Evolutionary conservation across 2,113 vertebrate species (phyloP), one percentile per base, ranked within the genome.

Genomic region (Tyto alba): DNA sequence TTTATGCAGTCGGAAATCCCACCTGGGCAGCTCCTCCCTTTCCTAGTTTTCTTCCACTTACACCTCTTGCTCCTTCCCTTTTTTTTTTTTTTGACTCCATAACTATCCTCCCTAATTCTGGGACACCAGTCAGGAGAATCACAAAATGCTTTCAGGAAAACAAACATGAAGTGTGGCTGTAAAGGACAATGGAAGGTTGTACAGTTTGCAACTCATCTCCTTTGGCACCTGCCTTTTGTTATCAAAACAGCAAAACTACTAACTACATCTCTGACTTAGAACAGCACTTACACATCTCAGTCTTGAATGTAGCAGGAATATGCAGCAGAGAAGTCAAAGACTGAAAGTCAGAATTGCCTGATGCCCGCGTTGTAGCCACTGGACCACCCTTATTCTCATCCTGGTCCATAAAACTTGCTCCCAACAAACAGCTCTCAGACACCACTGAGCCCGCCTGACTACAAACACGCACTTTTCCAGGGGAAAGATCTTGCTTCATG

Each of bases 321-420:
- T 2, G 0, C 2, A 1, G 45, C 30, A 92, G 11, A 77, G 40
- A 83, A 77, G 64, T 9, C n/a, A 62, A 82, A 79, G 21, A 34
- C 36, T 50, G 29, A 60, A 38, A 88, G n/a, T 16, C 30, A 25
- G 77, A 64, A 22, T 3, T 40, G 27, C 9, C 30, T 40, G 16
- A 27, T 38, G 2, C 13, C 13, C 30, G 32, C 2, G 0, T 1
- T 1, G 0, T 18, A 52, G 40, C 38, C 41, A n/a, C 14, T 6
- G 57, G 18, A 76, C 3, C 1, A 38, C 15, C 64, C 52, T 21
- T 17, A 5, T 8, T 59, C 55, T 45, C 22, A 25, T 18, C 48
- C 38, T 26, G 3, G 3, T 9, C 52, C 52, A 18, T 4, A 11
- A 63, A 48, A n/a, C 11, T n/a, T 25, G 20, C 27, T 84, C 45